Evolutionary conservation across 2,797 vertebrate genomes (phyloP).

Genomic region (Balearica regulorum): DNA sequence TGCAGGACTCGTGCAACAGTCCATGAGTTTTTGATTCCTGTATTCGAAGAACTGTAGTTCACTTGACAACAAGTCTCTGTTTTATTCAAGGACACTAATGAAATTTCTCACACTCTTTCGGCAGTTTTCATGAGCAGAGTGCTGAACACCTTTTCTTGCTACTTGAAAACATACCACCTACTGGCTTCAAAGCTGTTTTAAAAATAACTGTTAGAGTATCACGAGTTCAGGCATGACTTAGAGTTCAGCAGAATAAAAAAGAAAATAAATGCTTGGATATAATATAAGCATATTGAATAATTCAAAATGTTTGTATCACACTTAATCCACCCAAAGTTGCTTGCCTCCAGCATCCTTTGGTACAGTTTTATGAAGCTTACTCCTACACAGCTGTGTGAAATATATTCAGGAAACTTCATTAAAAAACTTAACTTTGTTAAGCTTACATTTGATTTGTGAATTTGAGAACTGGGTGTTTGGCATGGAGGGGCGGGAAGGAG

Average conservation of each 20-base stretch:
- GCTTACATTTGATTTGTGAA: neutral
- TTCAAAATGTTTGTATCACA: conserved; percentile 43
- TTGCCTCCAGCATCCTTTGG: conserved; percentile 31
- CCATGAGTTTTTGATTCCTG: neutral
- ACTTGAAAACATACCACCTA: conserved; percentile 41
- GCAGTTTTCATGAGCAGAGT: neutral
- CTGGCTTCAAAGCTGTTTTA: conserved; percentile 40
- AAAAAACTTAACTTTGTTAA: neutral
- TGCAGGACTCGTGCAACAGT: fast-evolving
- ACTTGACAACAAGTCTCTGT: neutral
- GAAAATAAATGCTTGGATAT: conserved; percentile 20
- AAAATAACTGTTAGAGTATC: conserved; percentile 36
- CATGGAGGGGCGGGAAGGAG: neutral
- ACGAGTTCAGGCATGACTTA: conserved; percentile 47
- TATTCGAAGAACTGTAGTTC: neutral
- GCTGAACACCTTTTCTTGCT: conserved; percentile 19
- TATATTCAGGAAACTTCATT: neutral
- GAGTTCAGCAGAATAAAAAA: conserved; percentile 41
- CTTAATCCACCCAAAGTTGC: conserved; percentile 38
- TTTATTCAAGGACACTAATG: neutral
- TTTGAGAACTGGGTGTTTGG: neutral
- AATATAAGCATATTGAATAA: conserved; percentile 45
- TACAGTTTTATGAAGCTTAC: conserved; percentile 8
- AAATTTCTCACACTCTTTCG: neutral
- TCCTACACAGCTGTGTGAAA: conserved; percentile 28